These are phyloP conservation scores for Atrina japonica DNA, from an alignment of 2,888 invertebrate genomes.

Conservation along the genomic window DNA sequence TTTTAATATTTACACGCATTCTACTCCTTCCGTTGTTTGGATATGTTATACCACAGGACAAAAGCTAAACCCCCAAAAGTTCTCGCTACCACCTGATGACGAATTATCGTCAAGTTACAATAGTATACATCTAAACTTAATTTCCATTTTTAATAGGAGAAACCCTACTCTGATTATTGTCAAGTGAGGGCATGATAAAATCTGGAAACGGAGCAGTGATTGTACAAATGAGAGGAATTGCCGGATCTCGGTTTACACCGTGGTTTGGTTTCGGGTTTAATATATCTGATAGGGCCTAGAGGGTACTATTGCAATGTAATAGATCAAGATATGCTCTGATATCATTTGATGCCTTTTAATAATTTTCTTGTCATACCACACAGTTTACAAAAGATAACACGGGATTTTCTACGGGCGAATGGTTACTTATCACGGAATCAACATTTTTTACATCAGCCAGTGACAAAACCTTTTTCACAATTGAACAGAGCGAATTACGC, in stretches of 20 bases:
- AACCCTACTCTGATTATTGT: slow-evolving; percentile 39
- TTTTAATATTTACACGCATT: too few species aligned
- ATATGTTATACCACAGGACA: too few species aligned
- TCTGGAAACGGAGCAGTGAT: slow-evolving; percentile 36
- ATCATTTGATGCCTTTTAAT: slow-evolving; percentile 34
- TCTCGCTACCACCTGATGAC: neutral
- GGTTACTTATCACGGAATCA: neutral
- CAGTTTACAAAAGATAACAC: slow-evolving; percentile 25
- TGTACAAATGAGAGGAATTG: slow-evolving; percentile 40
- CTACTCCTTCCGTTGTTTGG: too few species aligned
- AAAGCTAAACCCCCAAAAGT: neutral
- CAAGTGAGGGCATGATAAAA: slow-evolving; percentile 37
- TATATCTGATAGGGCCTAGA: slow-evolving; percentile 27
- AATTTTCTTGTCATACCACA: slow-evolving; percentile 32
- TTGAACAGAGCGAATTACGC: slow-evolving; percentile 17
- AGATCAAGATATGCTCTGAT: slow-evolving; percentile 24
- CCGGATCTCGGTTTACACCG: slow-evolving; percentile 28
- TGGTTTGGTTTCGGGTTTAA: slow-evolving; percentile 28
- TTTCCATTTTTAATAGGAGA: slow-evolving; percentile 45
- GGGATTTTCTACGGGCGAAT: slow-evolving; percentile 20
- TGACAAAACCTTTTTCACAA: neutral
- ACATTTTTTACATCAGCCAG: too few species aligned
- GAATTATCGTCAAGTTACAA: neutral
- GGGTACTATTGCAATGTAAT: slow-evolving; percentile 18
- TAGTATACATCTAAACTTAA: slow-evolving; percentile 25